Conservation (phyloP, 2,113 vertebrate genomes). For the Aphelocoma coerulescens region DNA sequence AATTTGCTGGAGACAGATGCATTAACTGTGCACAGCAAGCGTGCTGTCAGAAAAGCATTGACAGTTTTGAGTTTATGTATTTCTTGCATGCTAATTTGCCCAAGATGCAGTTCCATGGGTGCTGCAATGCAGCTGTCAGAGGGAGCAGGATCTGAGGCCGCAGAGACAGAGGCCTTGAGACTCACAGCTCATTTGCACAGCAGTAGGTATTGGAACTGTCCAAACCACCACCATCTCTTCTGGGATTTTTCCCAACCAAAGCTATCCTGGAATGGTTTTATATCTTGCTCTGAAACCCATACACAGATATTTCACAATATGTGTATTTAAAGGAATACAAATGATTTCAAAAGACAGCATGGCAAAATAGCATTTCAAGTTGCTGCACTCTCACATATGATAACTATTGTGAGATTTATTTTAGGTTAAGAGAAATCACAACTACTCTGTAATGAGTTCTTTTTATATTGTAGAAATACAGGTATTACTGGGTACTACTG, state of each 20-base stretch:
- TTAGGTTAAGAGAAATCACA: background rate
- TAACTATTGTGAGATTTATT: background rate
- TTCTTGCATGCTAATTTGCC: background rate
- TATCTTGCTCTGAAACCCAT: background rate
- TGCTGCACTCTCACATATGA: background rate
- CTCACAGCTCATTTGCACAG: background rate
- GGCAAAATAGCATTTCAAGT: background rate
- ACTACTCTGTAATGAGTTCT: background rate
- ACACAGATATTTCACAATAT: background rate
- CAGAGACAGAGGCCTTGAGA: background rate
- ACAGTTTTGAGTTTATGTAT: background rate
- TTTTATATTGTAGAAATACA: background rate
- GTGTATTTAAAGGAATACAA: background rate
- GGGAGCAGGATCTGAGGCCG: background rate
- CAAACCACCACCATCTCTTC: background rate
- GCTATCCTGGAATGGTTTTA: background rate
- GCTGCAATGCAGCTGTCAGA: background rate
- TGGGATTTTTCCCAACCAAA: background rate
- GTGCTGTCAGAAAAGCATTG: background rate
- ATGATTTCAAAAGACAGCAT: background rate
- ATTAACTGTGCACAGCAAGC: background rate
- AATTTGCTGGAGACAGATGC: background rate
- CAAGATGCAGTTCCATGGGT: rapidly evolving
- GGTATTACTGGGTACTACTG: background rate
- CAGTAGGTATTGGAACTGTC: background rate